Conservation (phyloP, 2,888 invertebrate genomes). For the Diachrysia chrysitis region DNA sequence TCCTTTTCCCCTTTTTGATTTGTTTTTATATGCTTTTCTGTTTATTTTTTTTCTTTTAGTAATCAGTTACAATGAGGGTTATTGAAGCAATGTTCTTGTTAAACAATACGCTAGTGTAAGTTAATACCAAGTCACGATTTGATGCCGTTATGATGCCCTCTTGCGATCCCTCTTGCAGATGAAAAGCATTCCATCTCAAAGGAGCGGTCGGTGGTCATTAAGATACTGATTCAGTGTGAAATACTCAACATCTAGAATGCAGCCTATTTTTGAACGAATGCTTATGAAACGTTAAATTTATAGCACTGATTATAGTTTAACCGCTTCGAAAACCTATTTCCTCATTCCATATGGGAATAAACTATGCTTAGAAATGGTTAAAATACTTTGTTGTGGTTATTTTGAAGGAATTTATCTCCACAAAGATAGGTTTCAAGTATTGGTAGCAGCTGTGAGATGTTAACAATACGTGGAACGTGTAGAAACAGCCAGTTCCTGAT, state of each 20-base stretch:
- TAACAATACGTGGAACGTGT: not conserved
- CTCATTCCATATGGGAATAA: not conserved
- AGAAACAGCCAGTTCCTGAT: not conserved
- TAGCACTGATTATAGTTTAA: not conserved
- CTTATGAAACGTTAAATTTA: conserved; percentile 21
- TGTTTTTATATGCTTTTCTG: conserved; percentile 25
- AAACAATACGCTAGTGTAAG: conserved; percentile 62
- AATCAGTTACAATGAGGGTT: conserved; percentile 41
- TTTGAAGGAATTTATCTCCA: conserved; percentile 3
- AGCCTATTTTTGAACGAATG: conserved; percentile 20
- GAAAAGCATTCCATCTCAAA: conserved; percentile 53
- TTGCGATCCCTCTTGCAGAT: no score
- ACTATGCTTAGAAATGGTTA: not conserved
- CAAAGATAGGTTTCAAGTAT: not conserved
- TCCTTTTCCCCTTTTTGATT: conserved; percentile 30
- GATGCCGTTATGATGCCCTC: conserved; percentile 70
- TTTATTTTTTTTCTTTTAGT: conserved; percentile 31
- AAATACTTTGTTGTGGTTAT: not conserved
- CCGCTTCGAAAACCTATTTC: conserved; percentile 10
- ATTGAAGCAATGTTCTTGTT: conserved; percentile 48
- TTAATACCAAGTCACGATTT: conserved; percentile 67
- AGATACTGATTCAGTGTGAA: conserved; percentile 26
- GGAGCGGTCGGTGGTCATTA: conserved; percentile 32
- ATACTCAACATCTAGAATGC: conserved; percentile 29
- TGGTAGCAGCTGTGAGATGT: not conserved